phyloP scores from a whole-genome alignment of 2,888 invertebrate genomes.

The Nineta flava region DNA sequence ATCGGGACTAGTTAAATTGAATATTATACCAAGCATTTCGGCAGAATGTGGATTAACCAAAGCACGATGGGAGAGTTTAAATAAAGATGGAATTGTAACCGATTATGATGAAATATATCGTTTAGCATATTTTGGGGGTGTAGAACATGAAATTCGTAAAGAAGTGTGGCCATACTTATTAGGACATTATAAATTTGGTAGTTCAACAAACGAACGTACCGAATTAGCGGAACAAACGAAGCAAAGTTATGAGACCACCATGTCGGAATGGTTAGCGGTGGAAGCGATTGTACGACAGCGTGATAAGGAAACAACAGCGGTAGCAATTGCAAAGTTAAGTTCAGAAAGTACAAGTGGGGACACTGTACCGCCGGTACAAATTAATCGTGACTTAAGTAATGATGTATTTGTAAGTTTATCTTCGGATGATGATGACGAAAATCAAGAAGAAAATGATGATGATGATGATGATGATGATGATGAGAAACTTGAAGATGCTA shows the following conservation, averaged over 20 bases:
- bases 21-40: constrained; percentile 49
- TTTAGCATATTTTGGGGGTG: constrained; percentile 76
- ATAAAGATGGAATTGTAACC: constrained; percentile 40
- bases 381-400: constrained; percentile 34
- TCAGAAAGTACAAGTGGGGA: constrained; percentile 48
- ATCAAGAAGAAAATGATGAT: constrained; percentile 12
- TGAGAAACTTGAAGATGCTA: constrained; percentile 18
- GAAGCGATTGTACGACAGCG: constrained; percentile 79
- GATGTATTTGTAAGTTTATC: constrained; percentile 22
- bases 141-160: constrained; percentile 57
- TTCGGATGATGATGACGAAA: constrained; percentile 22
- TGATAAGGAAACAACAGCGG: constrained; percentile 70
- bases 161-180: constrained; percentile 83
- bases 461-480: constrained; percentile 21
- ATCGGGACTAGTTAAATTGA: constrained; percentile 68
- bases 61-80: constrained; percentile 56
- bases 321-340: constrained; percentile 71
- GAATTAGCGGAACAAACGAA: constrained; percentile 51
- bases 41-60: constrained; percentile 56
- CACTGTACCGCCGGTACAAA: constrained; percentile 23
- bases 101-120: constrained; percentile 62
- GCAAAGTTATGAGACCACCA: constrained; percentile 71
- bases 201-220: constrained; percentile 44
- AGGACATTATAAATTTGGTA: constrained; percentile 70
- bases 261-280: constrained; percentile 91